Conservation (phyloP, 1,140 invertebrate genomes). For the Aphidius ervi region DNA sequence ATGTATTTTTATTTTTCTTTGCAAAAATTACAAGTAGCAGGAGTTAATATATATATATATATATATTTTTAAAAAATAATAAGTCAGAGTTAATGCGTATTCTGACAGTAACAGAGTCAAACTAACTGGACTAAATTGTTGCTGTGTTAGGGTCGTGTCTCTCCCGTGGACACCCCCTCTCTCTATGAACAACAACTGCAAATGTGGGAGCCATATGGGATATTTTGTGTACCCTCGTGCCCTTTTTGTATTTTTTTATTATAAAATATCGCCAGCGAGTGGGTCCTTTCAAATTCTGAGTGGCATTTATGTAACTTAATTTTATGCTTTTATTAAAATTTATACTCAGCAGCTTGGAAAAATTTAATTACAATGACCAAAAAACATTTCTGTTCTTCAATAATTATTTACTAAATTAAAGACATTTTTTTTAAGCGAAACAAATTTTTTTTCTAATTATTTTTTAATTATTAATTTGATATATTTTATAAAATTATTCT, state of each 20-base stretch:
- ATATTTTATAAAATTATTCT: too few species aligned
- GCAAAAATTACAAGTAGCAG: background rate
- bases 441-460: too few species aligned
- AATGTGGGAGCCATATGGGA: constrained; percentile 40
- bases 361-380: too few species aligned
- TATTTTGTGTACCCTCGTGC: constrained; percentile 12
- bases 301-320: too few species aligned
- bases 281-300: too few species aligned
- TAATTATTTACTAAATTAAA: too few species aligned
- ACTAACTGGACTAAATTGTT: constrained; percentile 12
- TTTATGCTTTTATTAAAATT: too few species aligned
- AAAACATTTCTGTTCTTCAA: too few species aligned
- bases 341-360: too few species aligned
- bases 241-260: constrained; percentile 1
- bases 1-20: constrained; percentile 3
- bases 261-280: too few species aligned
- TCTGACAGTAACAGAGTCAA: constrained; percentile 3
- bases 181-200: constrained; percentile 19
- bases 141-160: constrained; percentile 27
- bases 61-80: background rate
- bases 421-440: too few species aligned
- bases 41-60: background rate
- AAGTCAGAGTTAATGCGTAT: background rate
- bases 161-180: constrained; percentile 17
- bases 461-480: too few species aligned